Conservation (phyloP, 2,888 invertebrate genomes). For the Unio delphinus region DNA sequence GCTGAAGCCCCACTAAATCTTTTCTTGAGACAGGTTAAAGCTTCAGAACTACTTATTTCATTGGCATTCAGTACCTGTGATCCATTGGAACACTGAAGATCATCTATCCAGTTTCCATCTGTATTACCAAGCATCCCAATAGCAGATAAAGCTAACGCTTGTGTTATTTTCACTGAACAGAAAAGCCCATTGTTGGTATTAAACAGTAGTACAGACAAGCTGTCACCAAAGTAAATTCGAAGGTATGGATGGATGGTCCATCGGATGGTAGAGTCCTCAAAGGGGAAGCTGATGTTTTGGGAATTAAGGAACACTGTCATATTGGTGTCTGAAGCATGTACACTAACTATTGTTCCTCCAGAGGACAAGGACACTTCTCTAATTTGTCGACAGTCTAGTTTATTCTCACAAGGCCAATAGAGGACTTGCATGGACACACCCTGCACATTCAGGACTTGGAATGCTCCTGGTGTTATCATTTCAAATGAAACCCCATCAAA, state of each 20-base stretch:
- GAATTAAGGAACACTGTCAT: conserved; percentile 14
- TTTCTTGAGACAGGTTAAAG: conserved; percentile 24
- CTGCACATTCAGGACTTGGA: conserved; percentile 20
- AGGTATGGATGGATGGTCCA: conserved; percentile 34
- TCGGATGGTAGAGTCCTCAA: conserved; percentile 15
- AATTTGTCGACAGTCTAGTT: conserved; percentile 35
- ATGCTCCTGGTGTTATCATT: conserved; percentile 35
- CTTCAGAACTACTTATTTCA: conserved; percentile 23
- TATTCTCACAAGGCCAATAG: conserved; percentile 41
- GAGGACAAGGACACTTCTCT: conserved; percentile 29
- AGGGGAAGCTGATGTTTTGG: conserved; percentile 13
- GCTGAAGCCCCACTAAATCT: conserved; percentile 12
- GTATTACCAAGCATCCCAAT: conserved; percentile 44
- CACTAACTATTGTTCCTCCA: conserved; percentile 14
- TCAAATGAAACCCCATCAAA: conserved; percentile 39
- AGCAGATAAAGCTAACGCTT: conserved; percentile 17
- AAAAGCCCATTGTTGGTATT: conserved; percentile 34
- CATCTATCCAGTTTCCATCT: conserved; percentile 43
- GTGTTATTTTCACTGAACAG: conserved; percentile 23
- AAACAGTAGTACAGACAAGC: conserved; percentile 27
- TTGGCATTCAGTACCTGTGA: conserved; percentile 9
- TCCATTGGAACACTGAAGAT: conserved; percentile 28
- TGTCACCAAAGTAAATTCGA: conserved; percentile 31
- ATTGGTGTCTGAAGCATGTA: conserved; percentile 17
- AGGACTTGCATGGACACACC: conserved; percentile 36